phyloP scores from a whole-genome alignment of 2,888 invertebrate genomes.

The Leucoptera coffeella region DNA sequence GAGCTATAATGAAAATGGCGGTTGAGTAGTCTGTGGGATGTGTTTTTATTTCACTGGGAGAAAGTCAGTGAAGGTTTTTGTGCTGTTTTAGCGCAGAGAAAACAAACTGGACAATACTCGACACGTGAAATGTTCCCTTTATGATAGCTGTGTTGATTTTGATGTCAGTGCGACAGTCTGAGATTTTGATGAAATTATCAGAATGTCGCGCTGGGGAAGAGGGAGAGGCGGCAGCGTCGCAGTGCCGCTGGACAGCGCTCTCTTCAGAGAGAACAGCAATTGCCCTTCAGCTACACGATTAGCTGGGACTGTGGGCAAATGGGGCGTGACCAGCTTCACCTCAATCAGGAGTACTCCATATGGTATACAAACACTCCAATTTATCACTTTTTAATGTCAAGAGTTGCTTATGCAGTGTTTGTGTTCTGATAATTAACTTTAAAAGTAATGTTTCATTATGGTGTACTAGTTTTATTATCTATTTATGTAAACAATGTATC shows the following conservation, averaged over 20 bases:
- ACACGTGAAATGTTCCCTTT: not conserved
- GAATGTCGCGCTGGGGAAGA: constrained; percentile 61
- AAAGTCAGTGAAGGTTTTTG: constrained; percentile 15
- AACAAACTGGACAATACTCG: constrained; percentile 1
- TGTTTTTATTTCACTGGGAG: constrained; percentile 38
- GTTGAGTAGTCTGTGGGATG: constrained; percentile 48
- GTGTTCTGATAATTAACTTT: too few relatives aligned
- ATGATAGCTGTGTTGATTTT: constrained; percentile 27
- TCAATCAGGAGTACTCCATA: constrained; percentile 76
- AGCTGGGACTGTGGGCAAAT: constrained; percentile 87
- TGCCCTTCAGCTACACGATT: constrained; percentile 84
- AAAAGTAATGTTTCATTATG: too few relatives aligned
- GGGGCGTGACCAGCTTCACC: constrained; percentile 92
- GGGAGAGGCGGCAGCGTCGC: constrained; percentile 56
- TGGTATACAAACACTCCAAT: constrained; percentile 56
- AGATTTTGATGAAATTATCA: constrained; percentile 46
- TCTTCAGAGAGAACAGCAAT: constrained; percentile 72
- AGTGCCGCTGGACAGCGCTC: constrained; percentile 57
- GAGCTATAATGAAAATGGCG: constrained; percentile 47
- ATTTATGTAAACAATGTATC: too few relatives aligned
- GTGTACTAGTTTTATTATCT: too few relatives aligned
- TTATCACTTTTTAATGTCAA: constrained; percentile 1
- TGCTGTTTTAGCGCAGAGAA: not conserved
- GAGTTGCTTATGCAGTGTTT: not conserved
- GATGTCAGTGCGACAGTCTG: constrained; percentile 26